Base-by-base conservation (phyloP, 2,797 vertebrate species). In the Anabacerthia variegaticeps region DNA sequence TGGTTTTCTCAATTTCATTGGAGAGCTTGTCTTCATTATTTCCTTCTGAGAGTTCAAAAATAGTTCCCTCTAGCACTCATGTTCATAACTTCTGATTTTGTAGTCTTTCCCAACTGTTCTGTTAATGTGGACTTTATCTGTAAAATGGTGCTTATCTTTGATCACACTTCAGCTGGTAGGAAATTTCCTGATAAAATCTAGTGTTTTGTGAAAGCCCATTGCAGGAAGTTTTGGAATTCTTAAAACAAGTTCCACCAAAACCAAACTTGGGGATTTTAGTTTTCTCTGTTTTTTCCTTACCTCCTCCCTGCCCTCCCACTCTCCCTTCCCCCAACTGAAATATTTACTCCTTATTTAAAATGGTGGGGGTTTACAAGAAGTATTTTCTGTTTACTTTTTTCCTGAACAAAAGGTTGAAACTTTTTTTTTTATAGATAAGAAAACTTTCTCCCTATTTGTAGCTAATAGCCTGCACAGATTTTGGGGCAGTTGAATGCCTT, bases 291-390 rank as follows among this genome's bases (percentile, higher is more conserved):
- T 43, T 39, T 54, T 20, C 7, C 11, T 49, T 49, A 49, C 26
- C 48, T 49, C 14, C 14, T 49, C 48, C 48, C 27, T 27, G 26
- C 26, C 18, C 51, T 54, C 11, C 11, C 18, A 7, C 6, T 14
- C 17, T 7, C 9, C 3, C 2, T 6, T 2, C 8, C n/a, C 4
- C 6, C 9, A 30, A 23, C 2, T 20, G 9, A 36, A 49, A 54
- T 61, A 6, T n/a, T 59, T 27, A 21, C 28, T 32, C 63, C 9
- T 46, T 56, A 36, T 72, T 75, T 52, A 27, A 44, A 69, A 4
- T 34, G 41, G 5, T 30, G 11, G 3, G 6, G 3, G 2, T 71
- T 93, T 85, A 36, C 39, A 12, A 6, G 11, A 37, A 58, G 6
- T 55, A 44, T 63, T 54, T 61, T 6, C 2, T 61, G 3, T 9